Percentiles rank a stretch among this genome's conserved stretches.
Evolutionary conservation across 2,113 vertebrate species (phyloP).

Genomic region (Ginglymostoma cirratum): DNA sequence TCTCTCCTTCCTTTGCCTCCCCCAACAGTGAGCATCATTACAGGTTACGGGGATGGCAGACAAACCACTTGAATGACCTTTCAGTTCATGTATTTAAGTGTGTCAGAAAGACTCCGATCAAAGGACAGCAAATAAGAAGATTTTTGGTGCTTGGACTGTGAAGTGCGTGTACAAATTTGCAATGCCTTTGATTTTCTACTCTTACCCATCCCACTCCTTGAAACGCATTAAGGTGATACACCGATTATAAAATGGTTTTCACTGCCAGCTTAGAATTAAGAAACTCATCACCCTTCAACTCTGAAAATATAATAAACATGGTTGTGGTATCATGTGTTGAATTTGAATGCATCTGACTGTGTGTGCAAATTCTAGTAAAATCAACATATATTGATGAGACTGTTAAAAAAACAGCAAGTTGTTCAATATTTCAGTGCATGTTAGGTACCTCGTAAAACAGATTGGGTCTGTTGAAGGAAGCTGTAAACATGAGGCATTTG

Average conservation of each 20-base stretch:
- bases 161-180: not conserved
- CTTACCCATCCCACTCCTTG: not conserved
- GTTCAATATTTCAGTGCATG: not conserved
- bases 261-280: not conserved
- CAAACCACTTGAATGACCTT: not conserved
- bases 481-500: constrained; percentile 73
- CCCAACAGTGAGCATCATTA: too few species aligned
- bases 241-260: not conserved
- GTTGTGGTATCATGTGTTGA: not conserved
- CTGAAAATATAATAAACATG: not conserved
- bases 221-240: not conserved
- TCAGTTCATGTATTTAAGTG: not conserved
- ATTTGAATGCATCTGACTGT: not conserved
- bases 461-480: constrained; percentile 88
- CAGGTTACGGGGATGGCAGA: too few species aligned
- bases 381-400: not conserved
- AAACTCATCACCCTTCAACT: not conserved
- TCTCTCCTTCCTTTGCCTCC: too few species aligned
- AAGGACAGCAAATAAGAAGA: not conserved
- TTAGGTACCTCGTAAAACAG: constrained; percentile 81
- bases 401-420: not conserved
- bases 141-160: not conserved
- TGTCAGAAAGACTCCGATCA: not conserved
- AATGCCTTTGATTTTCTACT: not conserved
- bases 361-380: not conserved